A percentile compares a stretch with the other conserved stretches of the same genome.
phyloP scores from a whole-genome alignment of 2,113 vertebrate genomes.

The Myxocyprinus asiaticus region DNA sequence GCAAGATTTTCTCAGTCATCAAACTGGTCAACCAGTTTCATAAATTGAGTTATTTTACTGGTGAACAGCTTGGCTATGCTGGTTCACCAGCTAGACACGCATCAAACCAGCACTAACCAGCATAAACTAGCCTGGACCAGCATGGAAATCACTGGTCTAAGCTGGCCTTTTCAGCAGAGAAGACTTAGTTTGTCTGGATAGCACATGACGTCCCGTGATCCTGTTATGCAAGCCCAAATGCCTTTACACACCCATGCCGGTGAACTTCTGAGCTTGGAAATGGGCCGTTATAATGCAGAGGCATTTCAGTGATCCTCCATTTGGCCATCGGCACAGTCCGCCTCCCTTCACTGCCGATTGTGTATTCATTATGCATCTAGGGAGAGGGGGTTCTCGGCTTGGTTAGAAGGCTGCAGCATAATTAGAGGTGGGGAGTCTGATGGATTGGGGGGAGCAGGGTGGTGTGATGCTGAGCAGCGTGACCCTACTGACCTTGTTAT shows the following conservation, averaged over 20 bases:
- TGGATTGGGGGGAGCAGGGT: slow-evolving; percentile 47
- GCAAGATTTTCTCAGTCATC: too few relatives aligned
- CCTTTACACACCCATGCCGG: not conserved
- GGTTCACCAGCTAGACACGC: too few relatives aligned
- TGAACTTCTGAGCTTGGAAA: slow-evolving; percentile 17
- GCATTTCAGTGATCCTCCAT: slow-evolving; percentile 22
- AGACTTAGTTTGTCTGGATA: too few relatives aligned
- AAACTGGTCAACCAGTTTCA: too few relatives aligned
- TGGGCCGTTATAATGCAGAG: slow-evolving; percentile 7
- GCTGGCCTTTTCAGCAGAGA: too few relatives aligned
- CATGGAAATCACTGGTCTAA: too few relatives aligned
- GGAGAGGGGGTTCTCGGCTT: slow-evolving; percentile 46
- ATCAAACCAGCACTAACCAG: too few relatives aligned
- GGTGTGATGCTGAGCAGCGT: slow-evolving; percentile 30
- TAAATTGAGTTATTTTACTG: too few relatives aligned
- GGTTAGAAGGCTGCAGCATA: slow-evolving; percentile 49
- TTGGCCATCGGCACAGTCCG: not conserved
- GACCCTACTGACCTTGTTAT: slow-evolving; percentile 58
- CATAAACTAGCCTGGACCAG: too few relatives aligned
- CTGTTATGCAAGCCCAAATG: not conserved
- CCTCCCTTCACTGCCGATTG: too few relatives aligned
- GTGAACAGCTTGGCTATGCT: too few relatives aligned
- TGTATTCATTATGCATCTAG: slow-evolving; percentile 10
- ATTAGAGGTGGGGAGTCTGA: slow-evolving; percentile 54
- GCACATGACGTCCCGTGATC: not conserved